These are phyloP conservation scores for Microcaecilia unicolor DNA, from an alignment of 2,797 vertebrate genomes.

Conservation along the genomic window DNA sequence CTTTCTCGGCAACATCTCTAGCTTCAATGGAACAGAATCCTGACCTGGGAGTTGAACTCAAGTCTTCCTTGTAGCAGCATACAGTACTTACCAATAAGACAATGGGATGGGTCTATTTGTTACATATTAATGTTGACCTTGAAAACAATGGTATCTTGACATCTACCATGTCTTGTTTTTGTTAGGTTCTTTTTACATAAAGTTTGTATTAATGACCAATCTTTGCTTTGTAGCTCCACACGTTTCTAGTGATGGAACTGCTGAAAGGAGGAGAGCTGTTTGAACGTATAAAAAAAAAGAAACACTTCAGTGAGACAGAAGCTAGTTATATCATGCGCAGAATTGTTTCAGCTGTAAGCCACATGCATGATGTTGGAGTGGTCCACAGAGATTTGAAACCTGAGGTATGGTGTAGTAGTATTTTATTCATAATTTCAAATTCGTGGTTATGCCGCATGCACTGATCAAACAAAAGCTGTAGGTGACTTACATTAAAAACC, in stretches of 20 bases:
- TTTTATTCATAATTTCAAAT: too few relatives aligned
- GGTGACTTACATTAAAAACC: too few relatives aligned
- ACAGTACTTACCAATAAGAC: too few relatives aligned
- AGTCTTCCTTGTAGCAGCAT: too few relatives aligned
- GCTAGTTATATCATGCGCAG: conserved; percentile 93
- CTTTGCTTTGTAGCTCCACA: conserved; percentile 72
- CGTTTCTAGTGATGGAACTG: conserved; percentile 89
- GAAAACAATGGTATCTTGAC: neutral
- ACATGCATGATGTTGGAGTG: conserved; percentile 97
- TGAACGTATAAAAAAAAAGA: conserved; percentile 88
- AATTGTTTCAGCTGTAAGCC: conserved; percentile 92
- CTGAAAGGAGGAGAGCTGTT: conserved; percentile 90
- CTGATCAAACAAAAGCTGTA: too few relatives aligned
- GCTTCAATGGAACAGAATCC: too few relatives aligned
- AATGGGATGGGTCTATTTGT: too few relatives aligned
- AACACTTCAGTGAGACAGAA: conserved; percentile 92
- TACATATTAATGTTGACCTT: neutral
- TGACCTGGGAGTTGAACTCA: too few relatives aligned
- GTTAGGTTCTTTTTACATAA: neutral
- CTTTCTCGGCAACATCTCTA: too few relatives aligned
- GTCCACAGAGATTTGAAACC: conserved; percentile 94
- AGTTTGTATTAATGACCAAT: neutral
- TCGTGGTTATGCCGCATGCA: too few relatives aligned
- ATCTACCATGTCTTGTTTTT: neutral
- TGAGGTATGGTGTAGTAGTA: conserved; percentile 79